These are phyloP conservation scores for Kuschelorhynchus macadamiae DNA, from an alignment of 2,888 invertebrate species.

Conservation along the genomic window DNA sequence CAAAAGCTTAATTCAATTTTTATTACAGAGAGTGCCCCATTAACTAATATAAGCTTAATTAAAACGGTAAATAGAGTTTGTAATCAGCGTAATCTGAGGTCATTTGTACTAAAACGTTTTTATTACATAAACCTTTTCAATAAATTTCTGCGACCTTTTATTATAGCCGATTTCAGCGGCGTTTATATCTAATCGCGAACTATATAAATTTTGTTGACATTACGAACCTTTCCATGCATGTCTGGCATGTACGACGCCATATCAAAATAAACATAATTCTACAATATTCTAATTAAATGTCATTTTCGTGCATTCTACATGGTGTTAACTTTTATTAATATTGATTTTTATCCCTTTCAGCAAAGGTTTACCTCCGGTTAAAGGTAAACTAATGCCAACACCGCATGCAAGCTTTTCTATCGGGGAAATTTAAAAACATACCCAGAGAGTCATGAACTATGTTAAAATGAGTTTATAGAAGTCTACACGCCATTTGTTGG, in stretches of 20 bases:
- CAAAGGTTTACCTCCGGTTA: constrained; percentile 27
- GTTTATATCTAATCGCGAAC: constrained; percentile 40
- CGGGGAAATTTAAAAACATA: constrained; percentile 31
- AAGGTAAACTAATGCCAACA: constrained; percentile 36
- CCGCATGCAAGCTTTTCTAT: constrained; percentile 34
- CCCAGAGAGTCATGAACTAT: constrained; percentile 6
- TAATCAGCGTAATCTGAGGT: background rate
- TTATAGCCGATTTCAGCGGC: constrained; percentile 15
- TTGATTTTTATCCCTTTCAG: constrained; percentile 44
- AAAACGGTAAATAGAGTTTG: background rate
- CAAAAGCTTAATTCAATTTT: no score
- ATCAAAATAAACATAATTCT: constrained; percentile 48
- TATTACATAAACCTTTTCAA: constrained; percentile 14
- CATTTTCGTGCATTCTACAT: constrained; percentile 49
- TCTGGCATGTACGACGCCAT: constrained; percentile 41
- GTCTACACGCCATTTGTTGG: constrained; percentile 16
- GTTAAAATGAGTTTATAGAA: constrained; percentile 12
- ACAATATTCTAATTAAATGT: constrained; percentile 49
- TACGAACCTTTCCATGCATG: constrained; percentile 38
- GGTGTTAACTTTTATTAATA: constrained; percentile 46
- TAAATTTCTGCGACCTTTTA: constrained; percentile 31
- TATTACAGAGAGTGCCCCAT: no score
- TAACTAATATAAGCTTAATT: background rate
- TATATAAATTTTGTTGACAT: constrained; percentile 41
- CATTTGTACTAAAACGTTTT: constrained; percentile 18